Percentiles rank a stretch among this genome's conserved stretches.
phyloP scores from a whole-genome alignment of 2,888 invertebrate species.

The Nipponacmea schrenckii region DNA sequence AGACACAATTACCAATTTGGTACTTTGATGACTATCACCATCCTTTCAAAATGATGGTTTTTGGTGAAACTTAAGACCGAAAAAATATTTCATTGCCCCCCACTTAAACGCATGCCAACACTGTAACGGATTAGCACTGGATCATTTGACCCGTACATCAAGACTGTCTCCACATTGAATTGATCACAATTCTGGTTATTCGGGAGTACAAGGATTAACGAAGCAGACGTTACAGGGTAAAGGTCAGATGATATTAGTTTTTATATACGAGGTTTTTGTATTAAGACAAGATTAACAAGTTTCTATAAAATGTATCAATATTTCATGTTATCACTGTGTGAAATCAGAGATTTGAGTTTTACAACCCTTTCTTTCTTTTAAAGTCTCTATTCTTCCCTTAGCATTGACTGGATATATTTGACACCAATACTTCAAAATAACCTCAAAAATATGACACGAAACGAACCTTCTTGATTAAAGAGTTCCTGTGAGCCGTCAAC shows the following conservation, averaged over 20 bases:
- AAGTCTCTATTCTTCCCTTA: background rate
- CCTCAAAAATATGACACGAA: background rate
- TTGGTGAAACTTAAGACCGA: conserved; percentile 1
- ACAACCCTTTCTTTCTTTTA: background rate
- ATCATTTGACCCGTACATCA: background rate
- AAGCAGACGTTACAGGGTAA: background rate
- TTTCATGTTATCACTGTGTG: conserved; percentile 4
- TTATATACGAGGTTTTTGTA: background rate
- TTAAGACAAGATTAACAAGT: background rate
- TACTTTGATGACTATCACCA: background rate
- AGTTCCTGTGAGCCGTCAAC: background rate
- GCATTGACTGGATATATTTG: background rate
- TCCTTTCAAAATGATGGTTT: background rate
- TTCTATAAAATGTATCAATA: conserved; percentile 6
- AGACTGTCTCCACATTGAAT: background rate
- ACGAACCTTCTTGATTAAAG: background rate
- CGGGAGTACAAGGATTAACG: background rate
- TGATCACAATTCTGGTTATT: background rate
- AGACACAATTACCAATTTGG: conserved; percentile 2
- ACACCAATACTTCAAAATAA: background rate
- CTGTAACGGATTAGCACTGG: conserved; percentile 6
- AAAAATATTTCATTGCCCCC: conserved; percentile 4
- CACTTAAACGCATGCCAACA: conserved; percentile 9
- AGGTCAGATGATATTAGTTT: background rate
- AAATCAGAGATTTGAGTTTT: conserved; percentile 1